Conservation (phyloP, 1,140 invertebrate genomes). For the Zeugodacus cucurbitae region DNA sequence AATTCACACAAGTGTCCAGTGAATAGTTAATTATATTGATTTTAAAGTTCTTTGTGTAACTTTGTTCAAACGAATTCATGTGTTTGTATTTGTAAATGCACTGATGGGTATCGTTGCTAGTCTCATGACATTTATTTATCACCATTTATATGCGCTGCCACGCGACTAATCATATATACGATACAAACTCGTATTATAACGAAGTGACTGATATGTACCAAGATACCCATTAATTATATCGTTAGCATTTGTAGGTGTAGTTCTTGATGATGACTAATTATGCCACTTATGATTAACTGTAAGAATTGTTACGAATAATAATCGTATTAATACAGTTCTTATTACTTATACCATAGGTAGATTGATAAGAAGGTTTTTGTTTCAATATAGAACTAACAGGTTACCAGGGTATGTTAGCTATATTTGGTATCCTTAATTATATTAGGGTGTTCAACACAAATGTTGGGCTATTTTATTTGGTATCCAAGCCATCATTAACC, state of each 20-base stretch:
- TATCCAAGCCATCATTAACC: too few relatives aligned
- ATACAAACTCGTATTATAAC: background rate
- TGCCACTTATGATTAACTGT: background rate
- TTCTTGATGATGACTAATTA: background rate
- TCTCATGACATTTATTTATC: background rate
- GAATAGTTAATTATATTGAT: conserved; percentile 16
- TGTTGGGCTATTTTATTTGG: too few relatives aligned
- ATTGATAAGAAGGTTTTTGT: too few relatives aligned
- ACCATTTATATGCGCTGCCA: background rate
- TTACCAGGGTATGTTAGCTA: too few relatives aligned
- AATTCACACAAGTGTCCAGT: background rate
- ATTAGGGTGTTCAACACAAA: too few relatives aligned
- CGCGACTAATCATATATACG: conserved; percentile 41
- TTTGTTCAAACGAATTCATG: background rate
- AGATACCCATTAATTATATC: background rate
- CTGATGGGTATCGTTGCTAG: background rate
- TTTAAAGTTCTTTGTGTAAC: background rate
- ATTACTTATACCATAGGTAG: too few relatives aligned
- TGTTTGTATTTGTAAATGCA: background rate
- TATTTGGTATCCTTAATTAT: too few relatives aligned
- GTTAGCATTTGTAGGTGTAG: background rate
- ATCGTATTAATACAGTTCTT: too few relatives aligned
- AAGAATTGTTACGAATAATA: background rate
- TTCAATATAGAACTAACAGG: too few relatives aligned
- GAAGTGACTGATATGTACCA: background rate